Base-by-base conservation (phyloP, 53 echinoderm and acorn worm species). In the Astropecten irregularis region DNA sequence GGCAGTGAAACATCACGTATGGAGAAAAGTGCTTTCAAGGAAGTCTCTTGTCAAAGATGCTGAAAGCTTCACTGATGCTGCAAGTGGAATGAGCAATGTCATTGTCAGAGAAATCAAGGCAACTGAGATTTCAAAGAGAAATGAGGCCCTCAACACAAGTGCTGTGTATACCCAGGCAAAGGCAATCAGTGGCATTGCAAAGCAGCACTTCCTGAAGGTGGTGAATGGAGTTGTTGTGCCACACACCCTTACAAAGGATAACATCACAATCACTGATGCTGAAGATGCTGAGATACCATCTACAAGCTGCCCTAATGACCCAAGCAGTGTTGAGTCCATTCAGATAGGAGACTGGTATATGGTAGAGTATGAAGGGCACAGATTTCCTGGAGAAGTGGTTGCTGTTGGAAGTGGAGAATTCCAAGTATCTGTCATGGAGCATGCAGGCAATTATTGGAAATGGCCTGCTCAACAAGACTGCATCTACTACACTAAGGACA, bases 381-480 rank as follows among this genome's bases (percentile, higher is more conserved):
- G 85, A 57, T 89, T 71, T 57, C 90, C 90, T 19, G 90, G 85
- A 51, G 89, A 73, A 79, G 76, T 90, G 33, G 59, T 88, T 81
- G 86, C 86, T 33, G 32, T 66, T 88, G 82, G 48, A 90, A 86
- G 56, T 63, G 86, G 90, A 85, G 85, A 33, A 52, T 13, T 4
- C 82, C 82, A 82, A 37, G 64, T 57, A 69, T 35, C 34, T 34
- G 38, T 66, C 35, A 73, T 73, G 55, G 32, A 32, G 46, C 55
- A 14, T 73, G 32, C 53, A 30, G 22, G 14, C 6, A 73, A 57
- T 2, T 57, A 57, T 22, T 57, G 26, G 57, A 57, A 57, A 23
- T 25, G 57, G 57, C 22, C 26, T 4, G 3, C 57, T 57, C 26
- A 18, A 21, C n/a, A 57, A 25, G 57, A 57, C 3, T 57, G 57